Base-by-base conservation (phyloP, 2,113 vertebrate species). In the Xenus cinereus region DNA sequence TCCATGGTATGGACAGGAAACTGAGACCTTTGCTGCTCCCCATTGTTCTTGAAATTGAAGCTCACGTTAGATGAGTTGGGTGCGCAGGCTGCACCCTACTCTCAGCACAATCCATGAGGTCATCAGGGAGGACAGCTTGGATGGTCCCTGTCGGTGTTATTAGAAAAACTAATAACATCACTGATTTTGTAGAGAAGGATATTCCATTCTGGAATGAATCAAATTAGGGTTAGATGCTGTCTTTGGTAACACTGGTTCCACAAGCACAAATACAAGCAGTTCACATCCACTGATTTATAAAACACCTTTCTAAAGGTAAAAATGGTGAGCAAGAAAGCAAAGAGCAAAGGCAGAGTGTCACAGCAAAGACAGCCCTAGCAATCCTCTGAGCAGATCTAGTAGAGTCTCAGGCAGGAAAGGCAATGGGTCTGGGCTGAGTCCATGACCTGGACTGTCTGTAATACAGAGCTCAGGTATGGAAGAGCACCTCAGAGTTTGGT, bases 41-140 rank as follows among this genome's bases (percentile, higher is more conserved):
- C 6, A 2, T 0, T 4, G 4, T 16, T 8, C 15, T 43, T 87
- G 41, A 18, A 71, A 54, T 2, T 3, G 22, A 71, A 78, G 7
- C 23, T 57, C 15, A 1, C 0, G 0, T 10, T 41, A 4, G 10
- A 18, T 41, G 27, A n/a, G 6, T 4, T 51, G 23, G 3, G 13
- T 50, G 16, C 2, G 2, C 28, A 51, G 32, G 33, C 21, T 54
- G 37, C 41, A 39, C 21, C 8, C 18, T 13, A 24, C 4, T 7
- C 5, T 23, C 23, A 56, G 10, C 26, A 27, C 0, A 0, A 63
- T 28, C 17, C 19, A 7, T 3, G 21, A 51, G 14, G 2, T 16
- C n/a, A 15, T 50, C 37, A 35, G 12, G 35, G 12, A 82, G 5
- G 19, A 21, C 28, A 72, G 3, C 6, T 12, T 56, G 30, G 48